Conservation (phyloP, 2,888 invertebrate genomes). For the Sialis fuliginosa region DNA sequence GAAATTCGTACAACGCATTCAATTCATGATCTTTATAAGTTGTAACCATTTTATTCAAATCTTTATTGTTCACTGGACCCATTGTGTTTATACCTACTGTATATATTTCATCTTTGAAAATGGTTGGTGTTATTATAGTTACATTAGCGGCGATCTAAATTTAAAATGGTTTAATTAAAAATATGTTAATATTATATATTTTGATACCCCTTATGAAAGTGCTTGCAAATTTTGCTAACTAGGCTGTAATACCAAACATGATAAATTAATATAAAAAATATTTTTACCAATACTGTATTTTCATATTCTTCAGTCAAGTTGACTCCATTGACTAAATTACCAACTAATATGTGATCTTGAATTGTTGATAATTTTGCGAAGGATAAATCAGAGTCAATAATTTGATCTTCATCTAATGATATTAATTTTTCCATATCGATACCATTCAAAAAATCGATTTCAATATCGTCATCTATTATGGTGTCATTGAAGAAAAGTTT, state of each 20-base stretch:
- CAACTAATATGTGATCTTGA: constrained; percentile 16
- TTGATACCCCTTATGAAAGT: no score
- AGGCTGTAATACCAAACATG: no score
- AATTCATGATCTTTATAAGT: constrained; percentile 21
- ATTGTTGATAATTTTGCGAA: constrained; percentile 20
- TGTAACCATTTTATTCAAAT: constrained; percentile 22
- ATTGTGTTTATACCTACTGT: constrained; percentile 17
- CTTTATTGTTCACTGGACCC: constrained; percentile 21
- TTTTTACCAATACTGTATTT: constrained; percentile 33
- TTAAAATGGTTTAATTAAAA: no score
- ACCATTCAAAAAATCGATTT: constrained; percentile 26
- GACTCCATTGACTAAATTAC: constrained; percentile 24
- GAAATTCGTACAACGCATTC: constrained; percentile 18
- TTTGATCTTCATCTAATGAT: constrained; percentile 27
- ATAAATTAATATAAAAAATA: no score
- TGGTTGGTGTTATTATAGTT: background rate
- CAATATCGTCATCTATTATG: constrained; percentile 21
- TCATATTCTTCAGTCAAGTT: constrained; percentile 25
- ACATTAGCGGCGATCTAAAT: background rate
- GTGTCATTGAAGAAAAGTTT: constrained; percentile 24
- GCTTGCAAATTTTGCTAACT: no score
- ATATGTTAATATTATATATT: no score
- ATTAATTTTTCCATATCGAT: constrained; percentile 26
- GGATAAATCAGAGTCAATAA: constrained; percentile 20
- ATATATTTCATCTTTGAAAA: constrained; percentile 7